Percentiles rank a stretch among this genome's conserved stretches.
Conservation (phyloP, 92 coral and sea anemone genomes). For the Blastomussa wellsi region DNA sequence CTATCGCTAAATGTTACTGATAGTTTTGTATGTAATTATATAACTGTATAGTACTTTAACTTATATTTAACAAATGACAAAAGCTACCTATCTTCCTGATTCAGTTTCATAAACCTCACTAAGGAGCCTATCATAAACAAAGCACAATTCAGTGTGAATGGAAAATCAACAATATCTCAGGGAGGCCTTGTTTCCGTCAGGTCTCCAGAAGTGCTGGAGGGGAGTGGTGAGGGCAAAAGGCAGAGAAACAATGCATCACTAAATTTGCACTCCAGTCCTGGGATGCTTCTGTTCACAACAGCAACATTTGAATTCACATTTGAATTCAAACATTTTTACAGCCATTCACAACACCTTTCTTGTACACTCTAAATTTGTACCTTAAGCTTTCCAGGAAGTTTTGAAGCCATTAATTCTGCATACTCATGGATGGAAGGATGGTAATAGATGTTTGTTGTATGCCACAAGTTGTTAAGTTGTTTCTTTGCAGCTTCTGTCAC, state of each 20-base stretch:
- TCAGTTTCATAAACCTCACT: neutral
- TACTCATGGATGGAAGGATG: conserved; percentile 93
- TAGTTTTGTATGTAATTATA: neutral
- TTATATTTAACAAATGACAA: neutral
- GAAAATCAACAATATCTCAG: too few relatives aligned
- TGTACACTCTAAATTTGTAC: too few relatives aligned
- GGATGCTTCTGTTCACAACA: too few relatives aligned
- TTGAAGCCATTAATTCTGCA: conserved; percentile 83
- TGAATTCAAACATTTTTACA: too few relatives aligned
- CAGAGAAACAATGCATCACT: neutral
- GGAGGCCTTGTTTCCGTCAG: too few relatives aligned
- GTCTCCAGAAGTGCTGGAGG: too few relatives aligned
- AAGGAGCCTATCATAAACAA: neutral
- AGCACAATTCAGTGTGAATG: neutral
- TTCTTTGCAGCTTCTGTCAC: conserved; percentile 77
- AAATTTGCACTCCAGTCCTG: too few relatives aligned
- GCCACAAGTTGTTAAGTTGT: conserved; percentile 91
- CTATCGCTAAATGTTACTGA: neutral
- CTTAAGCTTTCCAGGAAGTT: conserved; percentile 94
- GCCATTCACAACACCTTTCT: too few relatives aligned
- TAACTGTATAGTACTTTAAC: too few relatives aligned
- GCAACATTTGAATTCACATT: too few relatives aligned
- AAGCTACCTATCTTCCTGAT: conserved; percentile 9
- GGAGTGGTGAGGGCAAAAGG: too few relatives aligned
- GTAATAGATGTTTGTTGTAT: conserved; percentile 93